Evolutionary conservation across 2,888 invertebrate genomes (phyloP), one percentile per base, ranked within the genome.

Genomic region (Caenorhabditis panamensis): DNA sequence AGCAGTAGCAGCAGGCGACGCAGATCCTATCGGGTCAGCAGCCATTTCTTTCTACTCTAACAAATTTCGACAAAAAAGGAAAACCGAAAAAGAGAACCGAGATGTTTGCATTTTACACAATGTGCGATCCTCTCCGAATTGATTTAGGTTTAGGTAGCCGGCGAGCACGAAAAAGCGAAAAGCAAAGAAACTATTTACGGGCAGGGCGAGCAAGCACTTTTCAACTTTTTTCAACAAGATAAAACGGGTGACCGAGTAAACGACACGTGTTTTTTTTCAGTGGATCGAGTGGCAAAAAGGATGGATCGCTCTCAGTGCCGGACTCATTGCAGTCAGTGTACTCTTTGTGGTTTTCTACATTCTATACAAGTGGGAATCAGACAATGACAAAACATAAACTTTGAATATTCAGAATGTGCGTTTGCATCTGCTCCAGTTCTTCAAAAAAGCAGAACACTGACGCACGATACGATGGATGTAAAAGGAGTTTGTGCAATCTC

Each of bases 271-370:
- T 41, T 41, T 53, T 61, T 85, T 89, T 73, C 84, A 90, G 88
- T 90, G 90, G 90, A 61, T 89, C 26, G 82, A 85, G 63, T 88
- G 86, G 82, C 89, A 88, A 51, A 83, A 84, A 69, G 86, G 88
- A 82, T 88, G 87, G 87, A 61, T 90, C 24, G 79, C 75, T n/a
- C 31, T 88, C 16, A 75, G 79, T 16, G 82, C 73, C 11, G 79
- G 85, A 18, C 71, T 89, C 9, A 61, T 90, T 24, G 66, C 82
- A 4, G 49, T 87, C 59, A 82, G 88, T 41, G 44, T 85, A 9
- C 28, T 88, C n/a, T 90, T 89, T 71, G 84, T 89, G n/a, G 26
- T 90, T 13, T 41, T 84, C 26, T 90, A 89, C 72, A 44, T 88
- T n/a, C 59, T 89, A 63, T 87, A 86, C 83, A 88, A 88, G 73